Evolutionary conservation across 2,113 vertebrate species (phyloP).

Genomic region (Anguilla rostrata): DNA sequence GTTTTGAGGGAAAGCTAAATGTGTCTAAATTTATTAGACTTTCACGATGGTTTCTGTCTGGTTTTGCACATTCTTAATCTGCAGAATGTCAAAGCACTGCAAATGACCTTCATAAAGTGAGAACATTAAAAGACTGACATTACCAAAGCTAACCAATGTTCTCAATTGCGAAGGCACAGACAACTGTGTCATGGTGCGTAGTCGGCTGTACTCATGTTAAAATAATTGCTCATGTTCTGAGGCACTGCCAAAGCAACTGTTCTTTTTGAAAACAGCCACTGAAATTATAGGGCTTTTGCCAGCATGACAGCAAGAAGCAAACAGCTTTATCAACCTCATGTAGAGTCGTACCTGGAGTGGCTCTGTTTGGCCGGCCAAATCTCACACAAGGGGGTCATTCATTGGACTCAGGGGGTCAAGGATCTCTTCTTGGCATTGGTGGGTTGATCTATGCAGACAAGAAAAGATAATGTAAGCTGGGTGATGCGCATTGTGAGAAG

Average conservation of each 20-base stretch:
- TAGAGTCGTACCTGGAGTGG: background rate
- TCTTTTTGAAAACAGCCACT: background rate
- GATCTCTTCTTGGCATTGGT: background rate
- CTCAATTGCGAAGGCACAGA: background rate
- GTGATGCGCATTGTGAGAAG: background rate
- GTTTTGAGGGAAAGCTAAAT: background rate
- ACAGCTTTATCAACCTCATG: conserved; percentile 2
- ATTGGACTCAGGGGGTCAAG: background rate
- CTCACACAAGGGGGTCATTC: background rate
- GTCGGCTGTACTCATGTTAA: background rate
- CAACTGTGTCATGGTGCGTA: background rate
- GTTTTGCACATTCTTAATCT: conserved; percentile 9
- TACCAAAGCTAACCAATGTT: background rate
- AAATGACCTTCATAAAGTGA: conserved; percentile 27
- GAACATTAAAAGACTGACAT: conserved; percentile 20
- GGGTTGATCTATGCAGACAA: background rate
- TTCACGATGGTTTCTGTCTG: conserved; percentile 19
- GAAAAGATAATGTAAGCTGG: background rate
- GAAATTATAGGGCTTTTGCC: conserved; percentile 19
- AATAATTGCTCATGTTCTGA: conserved; percentile 3
- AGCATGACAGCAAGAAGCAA: conserved; percentile 4
- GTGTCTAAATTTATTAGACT: background rate
- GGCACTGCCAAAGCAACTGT: conserved; percentile 16
- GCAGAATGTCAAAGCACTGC: conserved; percentile 17
- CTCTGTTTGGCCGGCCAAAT: background rate